These are phyloP conservation scores for Manis pentadactyla DNA, from an alignment of 2,797 vertebrate species.

Conservation along the genomic window DNA sequence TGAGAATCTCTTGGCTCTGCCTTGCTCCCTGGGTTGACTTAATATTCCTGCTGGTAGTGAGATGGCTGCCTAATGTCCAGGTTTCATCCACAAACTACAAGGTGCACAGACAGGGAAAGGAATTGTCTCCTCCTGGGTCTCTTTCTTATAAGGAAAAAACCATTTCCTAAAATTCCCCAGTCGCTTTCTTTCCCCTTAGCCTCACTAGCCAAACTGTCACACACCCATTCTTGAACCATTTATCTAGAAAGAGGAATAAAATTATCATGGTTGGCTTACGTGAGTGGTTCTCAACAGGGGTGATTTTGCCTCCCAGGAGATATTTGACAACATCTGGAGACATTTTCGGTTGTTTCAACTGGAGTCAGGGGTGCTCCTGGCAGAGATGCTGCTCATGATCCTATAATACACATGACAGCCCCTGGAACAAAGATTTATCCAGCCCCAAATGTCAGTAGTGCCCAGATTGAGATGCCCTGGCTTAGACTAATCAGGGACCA, in stretches of 20 bases:
- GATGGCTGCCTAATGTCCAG: not conserved
- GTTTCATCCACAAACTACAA: not conserved
- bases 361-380: not conserved
- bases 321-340: not conserved
- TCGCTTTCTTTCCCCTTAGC: not conserved
- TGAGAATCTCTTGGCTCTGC: not conserved
- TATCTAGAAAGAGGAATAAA: not conserved
- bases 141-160: not conserved
- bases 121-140: not conserved
- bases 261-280: not conserved
- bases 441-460: not conserved
- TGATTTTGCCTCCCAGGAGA: not conserved
- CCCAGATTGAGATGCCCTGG: not conserved
- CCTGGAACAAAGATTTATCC: not conserved
- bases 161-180: constrained; percentile 21
- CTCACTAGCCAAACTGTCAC: not conserved
- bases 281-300: not conserved
- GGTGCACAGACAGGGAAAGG: not conserved
- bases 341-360: not conserved
- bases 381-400: not conserved
- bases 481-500: not conserved
- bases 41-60: not conserved
- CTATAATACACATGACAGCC: not conserved
- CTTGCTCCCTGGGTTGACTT: not conserved
- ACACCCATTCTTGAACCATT: not conserved